These are phyloP conservation scores for Entomyzon cyanotis DNA, from an alignment of 2,113 vertebrate species.

Conservation along the genomic window DNA sequence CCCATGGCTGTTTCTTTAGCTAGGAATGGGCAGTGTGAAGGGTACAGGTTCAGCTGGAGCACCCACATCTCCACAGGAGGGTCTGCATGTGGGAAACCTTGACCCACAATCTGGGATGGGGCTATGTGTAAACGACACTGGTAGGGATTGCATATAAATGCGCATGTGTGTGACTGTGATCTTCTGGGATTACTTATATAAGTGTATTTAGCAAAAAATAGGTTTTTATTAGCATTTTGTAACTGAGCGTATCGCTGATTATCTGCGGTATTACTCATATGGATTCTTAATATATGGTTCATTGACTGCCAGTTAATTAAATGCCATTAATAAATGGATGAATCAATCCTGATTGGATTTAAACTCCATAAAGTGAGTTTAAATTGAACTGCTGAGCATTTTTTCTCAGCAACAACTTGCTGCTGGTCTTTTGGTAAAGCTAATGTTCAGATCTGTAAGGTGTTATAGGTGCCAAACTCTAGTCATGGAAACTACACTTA, in stretches of 20 bases:
- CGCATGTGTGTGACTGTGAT: accelerated
- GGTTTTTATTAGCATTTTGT: not conserved
- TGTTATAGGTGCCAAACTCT: not conserved
- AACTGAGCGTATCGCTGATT: not conserved
- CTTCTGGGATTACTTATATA: not conserved
- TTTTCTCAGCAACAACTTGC: not conserved
- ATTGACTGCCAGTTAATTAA: constrained; percentile 13
- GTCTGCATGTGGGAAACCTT: not conserved
- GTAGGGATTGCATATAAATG: not conserved
- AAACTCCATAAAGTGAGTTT: not conserved
- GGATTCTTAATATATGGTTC: not conserved
- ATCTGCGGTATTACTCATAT: not conserved
- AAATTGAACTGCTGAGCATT: not conserved
- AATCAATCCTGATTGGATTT: not conserved
- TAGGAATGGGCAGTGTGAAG: not conserved
- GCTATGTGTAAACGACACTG: accelerated
- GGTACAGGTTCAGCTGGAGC: not conserved
- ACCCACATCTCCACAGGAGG: not conserved
- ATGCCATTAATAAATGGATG: not conserved
- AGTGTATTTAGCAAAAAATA: not conserved
- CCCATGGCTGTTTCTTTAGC: not conserved
- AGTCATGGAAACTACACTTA: not conserved
- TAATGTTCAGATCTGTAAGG: not conserved
- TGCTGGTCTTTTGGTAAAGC: not conserved
- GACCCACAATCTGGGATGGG: not conserved